These are phyloP conservation scores for Lordiphosa collinella DNA, from an alignment of 1,140 invertebrate genomes.

Conservation along the genomic window DNA sequence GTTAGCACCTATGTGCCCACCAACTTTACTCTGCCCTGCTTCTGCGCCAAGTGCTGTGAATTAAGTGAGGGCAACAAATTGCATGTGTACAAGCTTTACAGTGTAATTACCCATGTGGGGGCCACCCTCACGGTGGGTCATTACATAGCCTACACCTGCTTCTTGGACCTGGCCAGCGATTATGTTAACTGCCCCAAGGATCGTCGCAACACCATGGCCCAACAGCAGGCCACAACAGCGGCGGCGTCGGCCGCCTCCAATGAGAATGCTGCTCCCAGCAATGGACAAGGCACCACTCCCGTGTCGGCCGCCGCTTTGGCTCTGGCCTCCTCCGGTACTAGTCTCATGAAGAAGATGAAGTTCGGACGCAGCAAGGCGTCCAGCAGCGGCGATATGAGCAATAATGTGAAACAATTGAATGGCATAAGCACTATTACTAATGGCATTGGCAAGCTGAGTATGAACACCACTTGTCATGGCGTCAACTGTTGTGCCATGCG, in stretches of 20 bases:
- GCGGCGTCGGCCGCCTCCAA: constrained; percentile 16
- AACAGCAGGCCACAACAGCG: constrained; percentile 13
- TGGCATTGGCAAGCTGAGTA: constrained; percentile 72
- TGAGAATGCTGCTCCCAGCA: constrained; percentile 46
- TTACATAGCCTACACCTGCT: constrained; percentile 92
- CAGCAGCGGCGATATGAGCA: constrained; percentile 78
- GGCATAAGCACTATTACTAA: constrained; percentile 72
- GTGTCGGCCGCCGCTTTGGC: constrained; percentile 65
- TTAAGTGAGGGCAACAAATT: constrained; percentile 80
- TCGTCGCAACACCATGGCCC: constrained; percentile 42
- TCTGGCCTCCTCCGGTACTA: constrained; percentile 64
- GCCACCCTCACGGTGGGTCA: constrained; percentile 92
- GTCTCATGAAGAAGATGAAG: constrained; percentile 76
- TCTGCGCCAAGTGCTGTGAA: constrained; percentile 88
- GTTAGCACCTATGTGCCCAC: constrained; percentile 93
- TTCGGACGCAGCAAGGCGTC: constrained; percentile 76
- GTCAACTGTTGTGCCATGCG: constrained; percentile 73
- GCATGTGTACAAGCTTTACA: constrained; percentile 90
- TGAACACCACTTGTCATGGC: constrained; percentile 69
- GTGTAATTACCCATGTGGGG: constrained; percentile 94
- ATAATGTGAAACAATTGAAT: constrained; percentile 74
- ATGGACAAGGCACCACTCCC: constrained; percentile 50
- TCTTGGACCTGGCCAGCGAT: constrained; percentile 82
- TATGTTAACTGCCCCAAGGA: constrained; percentile 83
- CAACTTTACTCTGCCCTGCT: constrained; percentile 89